phyloP scores from a whole-genome alignment of 2,888 invertebrate genomes.

The Oligia latruncula region DNA sequence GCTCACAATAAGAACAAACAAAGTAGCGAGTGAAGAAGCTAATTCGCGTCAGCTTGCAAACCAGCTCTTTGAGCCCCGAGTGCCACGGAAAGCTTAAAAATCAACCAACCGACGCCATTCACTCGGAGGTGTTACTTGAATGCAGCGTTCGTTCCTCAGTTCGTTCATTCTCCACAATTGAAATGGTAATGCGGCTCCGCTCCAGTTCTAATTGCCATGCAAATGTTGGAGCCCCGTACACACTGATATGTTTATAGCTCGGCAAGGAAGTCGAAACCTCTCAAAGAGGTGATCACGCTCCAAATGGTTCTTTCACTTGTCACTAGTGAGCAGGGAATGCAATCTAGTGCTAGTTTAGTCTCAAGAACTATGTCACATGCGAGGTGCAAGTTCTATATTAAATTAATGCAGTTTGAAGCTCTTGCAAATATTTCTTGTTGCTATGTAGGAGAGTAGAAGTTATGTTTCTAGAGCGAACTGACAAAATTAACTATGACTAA shows the following conservation, averaged over 20 bases:
- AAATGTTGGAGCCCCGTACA: slow-evolving; percentile 75
- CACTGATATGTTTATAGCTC: slow-evolving; percentile 60
- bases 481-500: neutral
- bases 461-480: neutral
- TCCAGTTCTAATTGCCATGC: slow-evolving; percentile 83
- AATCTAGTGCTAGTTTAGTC: slow-evolving; percentile 23
- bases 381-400: slow-evolving; percentile 22
- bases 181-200: slow-evolving; percentile 84
- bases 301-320: slow-evolving; percentile 55
- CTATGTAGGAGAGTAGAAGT: neutral
- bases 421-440: slow-evolving; percentile 21
- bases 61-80: slow-evolving; percentile 64
- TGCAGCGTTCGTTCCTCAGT: slow-evolving; percentile 72
- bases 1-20: slow-evolving; percentile 61
- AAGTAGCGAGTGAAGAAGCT: slow-evolving; percentile 65
- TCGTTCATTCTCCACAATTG: slow-evolving; percentile 83
- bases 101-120: slow-evolving; percentile 75
- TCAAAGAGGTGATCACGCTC: slow-evolving; percentile 54
- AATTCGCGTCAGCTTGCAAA: slow-evolving; percentile 74
- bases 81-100: slow-evolving; percentile 72
- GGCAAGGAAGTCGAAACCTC: slow-evolving; percentile 50
- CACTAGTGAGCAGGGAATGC: slow-evolving; percentile 26
- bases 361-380: slow-evolving; percentile 19
- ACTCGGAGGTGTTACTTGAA: slow-evolving; percentile 73
- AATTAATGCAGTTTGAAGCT: slow-evolving; percentile 25